Evolutionary conservation across 2,888 invertebrate species (phyloP).

Genomic region (Dascillus cervinus): DNA sequence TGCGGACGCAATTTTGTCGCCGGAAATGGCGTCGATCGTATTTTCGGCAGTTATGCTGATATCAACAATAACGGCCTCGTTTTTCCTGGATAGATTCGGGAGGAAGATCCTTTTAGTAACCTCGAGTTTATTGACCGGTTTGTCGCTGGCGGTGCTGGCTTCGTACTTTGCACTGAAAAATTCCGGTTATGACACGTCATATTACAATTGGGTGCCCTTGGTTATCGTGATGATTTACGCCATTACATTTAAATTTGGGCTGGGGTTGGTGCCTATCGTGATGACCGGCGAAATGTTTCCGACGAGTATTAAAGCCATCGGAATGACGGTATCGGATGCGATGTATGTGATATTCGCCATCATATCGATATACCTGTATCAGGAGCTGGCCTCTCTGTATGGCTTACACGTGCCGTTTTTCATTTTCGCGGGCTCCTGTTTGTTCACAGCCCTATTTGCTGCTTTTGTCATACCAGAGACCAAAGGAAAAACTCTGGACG

Average conservation of each 20-base stretch:
- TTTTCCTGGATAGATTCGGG: conserved; percentile 35
- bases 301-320: conserved; percentile 38
- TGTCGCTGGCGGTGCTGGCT: conserved; percentile 31
- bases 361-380: conserved; percentile 31
- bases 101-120: conserved; percentile 31
- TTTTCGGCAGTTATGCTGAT: conserved; percentile 36
- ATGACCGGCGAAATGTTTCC: conserved; percentile 40
- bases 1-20: conserved; percentile 32
- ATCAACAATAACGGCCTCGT: conserved; percentile 28
- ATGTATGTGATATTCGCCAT: conserved; percentile 34
- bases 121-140: conserved; percentile 32
- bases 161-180: conserved; percentile 34
- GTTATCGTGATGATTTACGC: conserved; percentile 36
- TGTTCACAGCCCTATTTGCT: conserved; percentile 33
- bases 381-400: conserved; percentile 23
- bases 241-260: conserved; percentile 33
- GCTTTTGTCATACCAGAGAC: conserved; percentile 35
- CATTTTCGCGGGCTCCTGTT: conserved; percentile 31
- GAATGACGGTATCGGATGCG: conserved; percentile 37
- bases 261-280: conserved; percentile 39
- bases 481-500: conserved; percentile 37
- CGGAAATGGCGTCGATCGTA: conserved; percentile 32
- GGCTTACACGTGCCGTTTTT: conserved; percentile 36
- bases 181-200: conserved; percentile 23
- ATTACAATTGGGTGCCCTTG: conserved; percentile 36